These are phyloP conservation scores for Danaus plexippus DNA, from an alignment of 1,140 invertebrate species.

Conservation along the genomic window DNA sequence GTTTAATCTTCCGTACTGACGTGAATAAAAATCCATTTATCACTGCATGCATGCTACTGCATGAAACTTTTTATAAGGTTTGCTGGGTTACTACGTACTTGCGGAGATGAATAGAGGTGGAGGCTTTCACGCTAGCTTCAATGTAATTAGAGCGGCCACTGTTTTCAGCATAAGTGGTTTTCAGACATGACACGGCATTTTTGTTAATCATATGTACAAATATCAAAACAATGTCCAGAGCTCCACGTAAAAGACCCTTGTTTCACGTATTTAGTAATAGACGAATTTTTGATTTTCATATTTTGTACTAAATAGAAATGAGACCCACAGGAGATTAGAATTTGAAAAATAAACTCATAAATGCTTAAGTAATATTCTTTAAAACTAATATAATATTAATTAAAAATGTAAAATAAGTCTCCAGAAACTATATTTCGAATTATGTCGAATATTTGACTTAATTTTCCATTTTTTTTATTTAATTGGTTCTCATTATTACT, in stretches of 20 bases:
- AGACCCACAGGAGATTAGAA: too few species aligned
- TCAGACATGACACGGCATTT: slow-evolving; percentile 1
- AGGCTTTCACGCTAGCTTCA: slow-evolving; percentile 45
- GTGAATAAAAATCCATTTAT: slow-evolving; percentile 23
- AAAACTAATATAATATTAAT: too few species aligned
- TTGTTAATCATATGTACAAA: too few species aligned
- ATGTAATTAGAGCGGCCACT: slow-evolving; percentile 52
- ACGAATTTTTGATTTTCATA: not conserved
- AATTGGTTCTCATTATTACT: too few species aligned
- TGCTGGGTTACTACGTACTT: slow-evolving; percentile 26
- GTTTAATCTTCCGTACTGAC: slow-evolving; percentile 12
- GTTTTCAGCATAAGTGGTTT: slow-evolving; percentile 49
- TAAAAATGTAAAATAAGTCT: too few species aligned
- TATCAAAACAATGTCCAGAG: too few species aligned
- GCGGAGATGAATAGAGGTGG: slow-evolving; percentile 36
- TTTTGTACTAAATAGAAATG: not conserved
- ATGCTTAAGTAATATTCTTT: too few species aligned
- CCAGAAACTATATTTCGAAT: too few species aligned
- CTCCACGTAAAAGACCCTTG: too few species aligned
- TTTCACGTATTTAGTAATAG: not conserved
- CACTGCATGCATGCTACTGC: slow-evolving; percentile 15
- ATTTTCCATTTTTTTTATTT: too few species aligned
- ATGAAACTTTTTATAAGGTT: slow-evolving; percentile 24
- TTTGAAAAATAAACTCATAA: too few species aligned
- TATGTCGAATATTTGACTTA: too few species aligned